Base-by-base conservation (phyloP, 2,113 vertebrate species). In the Turnix velox region DNA sequence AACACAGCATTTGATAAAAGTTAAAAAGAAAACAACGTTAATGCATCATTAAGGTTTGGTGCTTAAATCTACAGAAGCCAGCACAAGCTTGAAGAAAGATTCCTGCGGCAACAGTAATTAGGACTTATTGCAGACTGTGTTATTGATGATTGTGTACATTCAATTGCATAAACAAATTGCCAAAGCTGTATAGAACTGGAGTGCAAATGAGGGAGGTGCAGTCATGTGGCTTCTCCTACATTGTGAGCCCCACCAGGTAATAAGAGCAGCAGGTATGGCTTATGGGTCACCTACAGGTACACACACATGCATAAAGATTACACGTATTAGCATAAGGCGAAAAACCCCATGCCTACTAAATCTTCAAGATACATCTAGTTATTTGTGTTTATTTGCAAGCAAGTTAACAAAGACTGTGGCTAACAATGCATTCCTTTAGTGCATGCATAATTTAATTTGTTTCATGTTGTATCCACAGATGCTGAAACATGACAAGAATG, bases 31-130 rank as follows among this genome's bases (percentile, higher is more conserved):
- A 87, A 71, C 39, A 74, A 33, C 11, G 3, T 73, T 73, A 94
- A 92, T 87, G 45, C 58, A 92, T 87, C 81, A 91, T 89, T 95
- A 87, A 92, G 33, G 91, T 28, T 27, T 63, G 87, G 55, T 18
- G 3, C 77, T 89, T 91, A 80, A 76, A 93, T 77, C 54, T 82
- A 76, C 68, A 93, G 61, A 92, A 95, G 86, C 28, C 67, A 85
- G 87, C 42, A 82, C 14, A 78, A 81, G 88, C 51, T 74, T 46
- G 72, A 93, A 89, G 84, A 58, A 91, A 84, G 58, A 88, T 81
- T 94, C 73, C 86, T 87, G 67, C 5, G 4, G 84, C 87, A 82
- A 89, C 18, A 4, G 87, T 96, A 79, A 93, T 75, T 87, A 84
- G 61, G 78, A 93, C 46, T 89, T 92, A 89, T n/a, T 92, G 59